Conservation (phyloP, 2,113 vertebrate genomes). For the Chiloscyllium plagiosum region DNA sequence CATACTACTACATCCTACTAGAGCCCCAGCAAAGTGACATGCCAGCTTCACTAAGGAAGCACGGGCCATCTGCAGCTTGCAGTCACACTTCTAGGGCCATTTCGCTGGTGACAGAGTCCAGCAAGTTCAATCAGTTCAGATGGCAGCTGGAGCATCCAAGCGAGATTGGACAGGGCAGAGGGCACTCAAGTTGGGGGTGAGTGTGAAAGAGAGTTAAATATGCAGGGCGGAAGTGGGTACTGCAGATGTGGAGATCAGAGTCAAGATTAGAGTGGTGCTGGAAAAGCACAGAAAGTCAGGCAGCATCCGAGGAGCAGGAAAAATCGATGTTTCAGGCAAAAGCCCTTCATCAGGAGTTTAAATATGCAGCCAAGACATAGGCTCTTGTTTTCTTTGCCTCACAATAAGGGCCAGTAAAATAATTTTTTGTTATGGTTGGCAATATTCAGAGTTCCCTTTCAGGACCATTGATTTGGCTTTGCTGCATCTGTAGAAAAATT, state of each 20-base stretch:
- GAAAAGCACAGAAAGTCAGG: no score
- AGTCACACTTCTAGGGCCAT: neutral
- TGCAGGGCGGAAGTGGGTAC: no score
- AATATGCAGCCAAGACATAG: no score
- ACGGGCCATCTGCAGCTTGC: neutral
- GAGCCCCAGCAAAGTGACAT: neutral
- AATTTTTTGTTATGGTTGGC: neutral
- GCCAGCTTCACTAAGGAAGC: neutral
- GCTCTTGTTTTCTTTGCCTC: neutral
- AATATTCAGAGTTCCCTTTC: neutral
- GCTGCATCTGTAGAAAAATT: neutral
- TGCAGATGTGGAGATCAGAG: no score
- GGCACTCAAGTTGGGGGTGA: neutral
- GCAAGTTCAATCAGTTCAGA: neutral
- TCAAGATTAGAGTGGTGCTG: no score
- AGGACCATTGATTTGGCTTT: neutral
- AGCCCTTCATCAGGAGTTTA: neutral
- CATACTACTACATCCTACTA: neutral
- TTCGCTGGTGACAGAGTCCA: neutral
- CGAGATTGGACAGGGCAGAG: neutral
- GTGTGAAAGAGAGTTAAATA: neutral
- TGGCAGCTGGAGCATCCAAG: neutral
- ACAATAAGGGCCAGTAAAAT: neutral
- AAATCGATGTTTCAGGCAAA: no score
- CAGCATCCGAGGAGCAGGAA: no score